These are phyloP conservation scores for Dolichotis patagonum DNA, from an alignment of 2,113 vertebrate species.

Conservation along the genomic window DNA sequence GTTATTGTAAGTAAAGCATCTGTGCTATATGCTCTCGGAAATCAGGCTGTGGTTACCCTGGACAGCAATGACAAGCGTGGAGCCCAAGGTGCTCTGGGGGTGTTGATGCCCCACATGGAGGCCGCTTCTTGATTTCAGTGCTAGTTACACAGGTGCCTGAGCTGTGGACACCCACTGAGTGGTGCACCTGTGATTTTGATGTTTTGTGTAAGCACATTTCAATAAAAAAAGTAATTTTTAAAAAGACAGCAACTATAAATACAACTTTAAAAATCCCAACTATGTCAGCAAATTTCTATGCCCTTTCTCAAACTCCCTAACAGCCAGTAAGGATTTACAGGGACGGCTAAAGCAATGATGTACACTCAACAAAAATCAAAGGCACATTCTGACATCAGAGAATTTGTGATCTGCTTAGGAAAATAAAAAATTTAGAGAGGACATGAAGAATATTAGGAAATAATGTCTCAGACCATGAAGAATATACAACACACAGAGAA, in stretches of 20 bases:
- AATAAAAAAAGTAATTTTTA: not conserved
- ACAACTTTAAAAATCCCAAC: not conserved
- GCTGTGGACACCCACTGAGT: not conserved
- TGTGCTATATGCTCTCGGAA: not conserved
- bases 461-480: not conserved
- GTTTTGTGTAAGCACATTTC: not conserved
- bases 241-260: not conserved
- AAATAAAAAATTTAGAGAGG: slow-evolving; percentile 20
- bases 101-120: not conserved
- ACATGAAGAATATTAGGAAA: slow-evolving; percentile 38
- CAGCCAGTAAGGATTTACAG: not conserved
- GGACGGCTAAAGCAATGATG: not conserved
- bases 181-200: not conserved
- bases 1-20: not conserved
- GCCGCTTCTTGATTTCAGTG: not conserved
- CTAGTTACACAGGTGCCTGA: not conserved
- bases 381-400: slow-evolving; percentile 9
- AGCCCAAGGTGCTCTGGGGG: not conserved
- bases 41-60: not conserved
- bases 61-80: not conserved
- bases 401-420: slow-evolving; percentile 36
- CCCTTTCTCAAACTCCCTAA: not conserved
- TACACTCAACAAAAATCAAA: not conserved
- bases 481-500: not conserved
- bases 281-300: not conserved